These are phyloP conservation scores for Podarcis raffonei DNA, from an alignment of 2,113 vertebrate genomes.

Conservation along the genomic window DNA sequence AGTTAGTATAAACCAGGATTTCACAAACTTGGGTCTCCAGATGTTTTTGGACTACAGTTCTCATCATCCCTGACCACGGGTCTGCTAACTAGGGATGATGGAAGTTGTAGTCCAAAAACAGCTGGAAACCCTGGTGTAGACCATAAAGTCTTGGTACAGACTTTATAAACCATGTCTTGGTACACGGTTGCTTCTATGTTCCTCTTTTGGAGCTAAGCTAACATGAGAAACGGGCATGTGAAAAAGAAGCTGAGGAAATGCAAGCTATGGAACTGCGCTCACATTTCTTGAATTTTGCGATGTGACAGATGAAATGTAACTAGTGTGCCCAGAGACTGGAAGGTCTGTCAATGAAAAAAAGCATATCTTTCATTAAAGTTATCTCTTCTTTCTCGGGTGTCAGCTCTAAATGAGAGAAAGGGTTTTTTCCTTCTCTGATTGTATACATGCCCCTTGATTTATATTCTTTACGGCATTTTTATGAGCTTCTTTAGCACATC, in stretches of 20 bases:
- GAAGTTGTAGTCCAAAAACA: too few species aligned
- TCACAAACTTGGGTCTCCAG: too few species aligned
- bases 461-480: slow-evolving; percentile 69
- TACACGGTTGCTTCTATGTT: background rate
- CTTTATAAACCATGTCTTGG: too few species aligned
- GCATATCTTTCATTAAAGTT: background rate
- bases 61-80: too few species aligned
- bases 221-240: background rate
- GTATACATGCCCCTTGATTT: slow-evolving; percentile 58
- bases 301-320: background rate
- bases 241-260: background rate
- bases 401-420: slow-evolving; percentile 31
- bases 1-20: too few species aligned
- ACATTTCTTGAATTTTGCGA: slow-evolving; percentile 9
- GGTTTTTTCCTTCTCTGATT: slow-evolving; percentile 27
- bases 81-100: too few species aligned
- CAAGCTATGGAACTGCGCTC: background rate
- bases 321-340: background rate
- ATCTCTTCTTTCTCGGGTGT: slow-evolving; percentile 19
- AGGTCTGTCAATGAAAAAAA: background rate
- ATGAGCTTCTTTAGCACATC: slow-evolving; percentile 71
- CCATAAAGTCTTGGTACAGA: too few species aligned
- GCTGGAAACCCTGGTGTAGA: background rate
- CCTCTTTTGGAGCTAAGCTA: background rate
- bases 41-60: too few species aligned